Conservation (phyloP, 2,113 vertebrate species). For the Pygoscelis adeliae region DNA sequence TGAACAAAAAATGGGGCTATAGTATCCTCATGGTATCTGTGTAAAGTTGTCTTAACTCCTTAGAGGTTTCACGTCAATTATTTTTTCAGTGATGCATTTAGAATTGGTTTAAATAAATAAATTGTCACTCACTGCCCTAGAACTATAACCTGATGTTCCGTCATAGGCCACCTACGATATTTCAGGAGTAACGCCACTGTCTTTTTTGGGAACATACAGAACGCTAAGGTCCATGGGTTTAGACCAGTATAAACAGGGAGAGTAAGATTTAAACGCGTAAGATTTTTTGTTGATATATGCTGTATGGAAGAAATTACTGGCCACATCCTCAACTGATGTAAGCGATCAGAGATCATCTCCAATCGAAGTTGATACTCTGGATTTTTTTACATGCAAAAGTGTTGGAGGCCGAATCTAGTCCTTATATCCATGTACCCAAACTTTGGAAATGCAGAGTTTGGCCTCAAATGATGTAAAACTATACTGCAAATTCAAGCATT, state of each 20-base stretch:
- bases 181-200: neutral
- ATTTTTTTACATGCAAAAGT: neutral
- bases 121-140: neutral
- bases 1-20: constrained; percentile 39
- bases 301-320: neutral
- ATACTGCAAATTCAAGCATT: neutral
- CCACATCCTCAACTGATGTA: neutral
- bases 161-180: neutral
- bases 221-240: neutral
- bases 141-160: neutral
- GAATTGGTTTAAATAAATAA: neutral
- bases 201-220: neutral
- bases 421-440: neutral
- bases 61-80: neutral
- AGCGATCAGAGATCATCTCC: neutral
- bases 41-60: constrained; percentile 40
- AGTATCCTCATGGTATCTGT: neutral
- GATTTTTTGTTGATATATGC: neutral
- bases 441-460: neutral
- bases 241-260: neutral
- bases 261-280: neutral
- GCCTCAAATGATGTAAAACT: neutral
- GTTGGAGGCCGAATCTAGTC: neutral
- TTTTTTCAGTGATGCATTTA: neutral
- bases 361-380: neutral